Percentiles rank a stretch among this genome's conserved stretches.
Conservation (phyloP, 2,113 vertebrate species). For the Ctenomys sociabilis region DNA sequence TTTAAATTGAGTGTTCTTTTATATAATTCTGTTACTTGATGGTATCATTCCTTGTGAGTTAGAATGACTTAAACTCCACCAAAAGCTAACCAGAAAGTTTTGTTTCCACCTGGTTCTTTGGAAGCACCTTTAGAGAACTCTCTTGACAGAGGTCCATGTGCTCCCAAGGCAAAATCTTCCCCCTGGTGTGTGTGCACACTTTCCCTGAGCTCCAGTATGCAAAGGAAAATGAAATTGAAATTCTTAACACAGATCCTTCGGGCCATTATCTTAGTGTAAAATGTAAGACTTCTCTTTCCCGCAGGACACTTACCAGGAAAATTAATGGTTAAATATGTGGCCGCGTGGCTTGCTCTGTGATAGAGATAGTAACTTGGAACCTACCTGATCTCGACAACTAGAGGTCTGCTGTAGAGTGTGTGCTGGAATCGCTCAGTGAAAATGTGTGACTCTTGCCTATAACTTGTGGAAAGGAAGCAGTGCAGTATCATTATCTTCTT, state of each 20-base stretch:
- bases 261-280: not conserved
- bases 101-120: not conserved
- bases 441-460: not conserved
- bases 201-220: not conserved
- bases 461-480: not conserved
- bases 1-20: not conserved
- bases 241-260: not conserved
- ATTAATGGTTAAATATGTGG: not conserved
- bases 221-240: not conserved
- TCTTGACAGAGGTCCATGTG: not conserved
- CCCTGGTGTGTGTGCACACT: accelerated
- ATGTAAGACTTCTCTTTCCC: not conserved
- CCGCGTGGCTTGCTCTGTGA: not conserved
- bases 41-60: not conserved
- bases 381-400: not conserved
- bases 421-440: not conserved
- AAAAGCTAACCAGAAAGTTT: not conserved
- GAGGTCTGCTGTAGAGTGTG: not conserved
- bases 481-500: not conserved
- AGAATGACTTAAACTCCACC: not conserved
- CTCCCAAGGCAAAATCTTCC: not conserved
- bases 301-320: not conserved
- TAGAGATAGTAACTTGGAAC: not conserved
- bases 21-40: slow-evolving; percentile 27
- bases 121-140: not conserved